Evolutionary conservation across 2,797 vertebrate species (phyloP).

Genomic region (Schizothorax lantsangensis): DNA sequence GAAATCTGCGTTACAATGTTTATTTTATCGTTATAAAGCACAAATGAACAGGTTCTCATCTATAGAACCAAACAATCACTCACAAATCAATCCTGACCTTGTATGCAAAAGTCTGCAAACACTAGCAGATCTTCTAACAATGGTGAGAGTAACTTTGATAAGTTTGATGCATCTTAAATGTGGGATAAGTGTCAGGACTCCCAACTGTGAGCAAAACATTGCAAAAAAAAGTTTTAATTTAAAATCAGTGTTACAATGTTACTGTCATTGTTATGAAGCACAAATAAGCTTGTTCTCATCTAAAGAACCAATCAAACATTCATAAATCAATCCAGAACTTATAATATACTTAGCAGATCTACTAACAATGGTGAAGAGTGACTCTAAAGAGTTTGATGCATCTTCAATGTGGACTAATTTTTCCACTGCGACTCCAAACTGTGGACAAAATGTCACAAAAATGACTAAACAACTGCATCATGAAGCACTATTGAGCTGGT

Average conservation of each 20-base stretch:
- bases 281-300: neutral
- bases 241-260: neutral
- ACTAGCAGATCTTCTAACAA: neutral
- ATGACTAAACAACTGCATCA: no score
- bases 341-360: neutral
- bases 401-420: neutral
- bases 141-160: neutral
- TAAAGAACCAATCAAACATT: neutral
- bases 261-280: neutral
- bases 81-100: neutral
- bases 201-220: neutral
- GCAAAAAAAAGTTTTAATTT: neutral
- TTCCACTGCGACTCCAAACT: neutral
- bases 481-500: neutral
- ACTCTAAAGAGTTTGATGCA: neutral
- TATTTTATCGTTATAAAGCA: neutral
- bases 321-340: neutral
- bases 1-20: neutral
- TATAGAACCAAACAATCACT: neutral
- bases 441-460: neutral
- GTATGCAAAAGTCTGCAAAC: no score
- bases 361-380: neutral
- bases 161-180: neutral
- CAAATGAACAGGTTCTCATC: neutral
- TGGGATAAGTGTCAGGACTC: neutral